Percentiles rank a stretch among this genome's conserved stretches.
Conservation (phyloP, 2,113 vertebrate genomes). For the Jacana jacana region DNA sequence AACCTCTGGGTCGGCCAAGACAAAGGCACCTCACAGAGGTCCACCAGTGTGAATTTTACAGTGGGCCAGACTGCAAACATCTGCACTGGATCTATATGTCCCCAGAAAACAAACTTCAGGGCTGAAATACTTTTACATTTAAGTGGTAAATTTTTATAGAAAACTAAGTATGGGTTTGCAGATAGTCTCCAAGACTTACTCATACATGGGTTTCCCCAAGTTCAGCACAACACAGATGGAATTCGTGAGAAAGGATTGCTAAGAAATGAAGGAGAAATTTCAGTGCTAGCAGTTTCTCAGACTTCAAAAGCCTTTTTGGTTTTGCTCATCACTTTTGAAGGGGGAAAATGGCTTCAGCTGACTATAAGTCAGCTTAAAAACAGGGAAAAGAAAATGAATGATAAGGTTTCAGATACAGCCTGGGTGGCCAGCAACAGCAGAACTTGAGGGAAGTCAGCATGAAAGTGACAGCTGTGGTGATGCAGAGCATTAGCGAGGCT, state of each 20-base stretch:
- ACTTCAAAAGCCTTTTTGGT: slow-evolving; percentile 10
- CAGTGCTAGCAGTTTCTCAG: not conserved
- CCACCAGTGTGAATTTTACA: not conserved
- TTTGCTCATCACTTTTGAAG: not conserved
- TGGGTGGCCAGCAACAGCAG: slow-evolving; percentile 4
- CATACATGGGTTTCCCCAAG: not conserved
- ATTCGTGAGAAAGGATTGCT: not conserved
- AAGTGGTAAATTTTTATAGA: not conserved
- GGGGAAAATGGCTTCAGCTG: not conserved
- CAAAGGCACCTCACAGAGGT: not conserved
- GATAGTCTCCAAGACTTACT: not conserved
- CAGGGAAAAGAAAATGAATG: not conserved
- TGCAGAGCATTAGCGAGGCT: not conserved
- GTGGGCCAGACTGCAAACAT: not conserved
- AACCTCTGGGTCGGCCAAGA: fast-evolving
- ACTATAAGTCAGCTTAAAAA: not conserved
- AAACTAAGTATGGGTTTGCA: not conserved
- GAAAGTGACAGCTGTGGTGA: not conserved
- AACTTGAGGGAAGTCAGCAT: not conserved
- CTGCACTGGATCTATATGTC: not conserved
- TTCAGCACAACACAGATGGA: not conserved
- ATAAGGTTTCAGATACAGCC: slow-evolving; percentile 21
- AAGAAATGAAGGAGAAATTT: not conserved
- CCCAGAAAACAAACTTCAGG: not conserved
- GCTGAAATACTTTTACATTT: not conserved